Conservation (phyloP, 1,140 invertebrate species). For the Cephus cinctus region DNA sequence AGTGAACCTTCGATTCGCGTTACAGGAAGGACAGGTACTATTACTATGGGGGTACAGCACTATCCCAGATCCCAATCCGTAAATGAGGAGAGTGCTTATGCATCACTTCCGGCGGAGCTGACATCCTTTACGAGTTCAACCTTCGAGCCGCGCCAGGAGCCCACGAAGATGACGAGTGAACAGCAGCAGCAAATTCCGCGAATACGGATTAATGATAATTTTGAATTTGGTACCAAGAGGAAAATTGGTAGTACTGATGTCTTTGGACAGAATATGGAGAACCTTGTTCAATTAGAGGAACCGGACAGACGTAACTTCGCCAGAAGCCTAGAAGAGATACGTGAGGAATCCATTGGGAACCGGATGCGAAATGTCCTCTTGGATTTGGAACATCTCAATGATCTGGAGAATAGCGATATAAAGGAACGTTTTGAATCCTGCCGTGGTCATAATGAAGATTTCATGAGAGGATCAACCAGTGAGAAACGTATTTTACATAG, state of each 20-base stretch:
- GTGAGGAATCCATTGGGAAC: constrained; percentile 35
- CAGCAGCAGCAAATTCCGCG: constrained; percentile 13
- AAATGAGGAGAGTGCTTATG: constrained; percentile 36
- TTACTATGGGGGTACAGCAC: constrained; percentile 42
- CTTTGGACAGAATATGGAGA: constrained; percentile 47
- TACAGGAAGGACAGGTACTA: constrained; percentile 38
- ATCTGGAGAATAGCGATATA: constrained; percentile 20
- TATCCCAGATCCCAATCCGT: constrained; percentile 36
- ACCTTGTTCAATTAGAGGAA: constrained; percentile 41
- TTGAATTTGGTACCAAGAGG: constrained; percentile 26
- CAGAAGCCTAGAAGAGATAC: constrained; percentile 44
- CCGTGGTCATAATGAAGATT: neutral
- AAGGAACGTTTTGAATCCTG: too few species aligned
- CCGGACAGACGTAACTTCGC: constrained; percentile 34
- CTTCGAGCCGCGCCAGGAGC: constrained; percentile 34
- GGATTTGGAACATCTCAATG: constrained; percentile 22
- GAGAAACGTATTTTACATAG: constrained; percentile 33
- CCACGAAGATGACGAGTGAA: constrained; percentile 7
- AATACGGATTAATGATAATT: constrained; percentile 21
- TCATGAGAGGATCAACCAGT: constrained; percentile 7
- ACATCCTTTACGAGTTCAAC: constrained; percentile 43
- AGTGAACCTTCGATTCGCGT: too few species aligned
- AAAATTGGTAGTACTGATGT: constrained; percentile 44
- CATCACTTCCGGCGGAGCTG: constrained; percentile 37
- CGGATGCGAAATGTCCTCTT: constrained; percentile 30